Evolutionary conservation across 2,888 invertebrate genomes (phyloP), one percentile per base, ranked within the genome.

Genomic region (Melanostoma scalare): DNA sequence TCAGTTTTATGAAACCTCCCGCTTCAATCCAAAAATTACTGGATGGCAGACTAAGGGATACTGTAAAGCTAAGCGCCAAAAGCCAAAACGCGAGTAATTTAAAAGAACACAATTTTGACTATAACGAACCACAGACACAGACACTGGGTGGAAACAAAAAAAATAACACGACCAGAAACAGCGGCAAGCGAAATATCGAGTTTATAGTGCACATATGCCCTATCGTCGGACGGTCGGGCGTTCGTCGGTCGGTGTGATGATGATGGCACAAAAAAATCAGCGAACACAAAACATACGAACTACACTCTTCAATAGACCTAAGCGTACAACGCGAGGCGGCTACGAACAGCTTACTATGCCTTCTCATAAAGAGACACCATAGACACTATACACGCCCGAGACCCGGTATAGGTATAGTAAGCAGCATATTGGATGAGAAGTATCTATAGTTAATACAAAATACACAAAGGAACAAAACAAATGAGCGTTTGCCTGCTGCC

Each of bases 191-290:
- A 84, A 75, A 79, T 84, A 84, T 84, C 74, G 71, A 75, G 84
- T 84, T 78, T 84, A 71, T 75, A 84, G 84, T 75, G 79, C 67
- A 84, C 74, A 84, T 75, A 79, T 79, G 74, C 65, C 84, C 67
- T 72, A 77, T 82, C 81, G 81, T 55, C 33, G 53, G 20, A n/a
- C 35, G 30, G 9, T 31, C 44, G 10, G 42, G 20, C 20, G 20
- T 20, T 20, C n/a, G 42, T 8, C 44, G 61, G 33, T 46, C 58
- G 69, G 53, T 53, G 52, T 56, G 80, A 71, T 65, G 78, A 74
- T 84, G 79, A 79, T 79, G 78, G 78, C 68, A 79, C 73, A 58
- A 52, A 68, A 67, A 72, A 69, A 52, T 60, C 61, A 69, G 53
- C 74, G 53, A 75, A 67, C 78, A 69, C 67, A 76, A 35, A 72